Percentiles rank a stretch among this genome's conserved stretches.
These are phyloP conservation scores for Lycaena phlaeas DNA, from an alignment of 2,888 invertebrate genomes.

Conservation along the genomic window DNA sequence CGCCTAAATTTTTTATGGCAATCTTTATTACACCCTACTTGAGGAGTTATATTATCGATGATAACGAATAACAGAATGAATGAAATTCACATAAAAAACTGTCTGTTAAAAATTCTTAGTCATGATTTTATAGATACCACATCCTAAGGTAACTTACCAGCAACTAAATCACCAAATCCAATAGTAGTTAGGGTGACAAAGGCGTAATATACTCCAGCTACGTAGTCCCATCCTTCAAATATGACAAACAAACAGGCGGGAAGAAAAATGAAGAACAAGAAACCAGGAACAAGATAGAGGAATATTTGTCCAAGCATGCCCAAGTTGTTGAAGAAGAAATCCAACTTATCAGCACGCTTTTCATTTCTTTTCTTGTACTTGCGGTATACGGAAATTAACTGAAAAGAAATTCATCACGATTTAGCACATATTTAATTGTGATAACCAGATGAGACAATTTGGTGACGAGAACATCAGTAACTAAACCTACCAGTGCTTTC, in stretches of 20 bases:
- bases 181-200: conserved; percentile 91
- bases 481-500: neutral
- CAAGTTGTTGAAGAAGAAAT: conserved; percentile 78
- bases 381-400: conserved; percentile 85
- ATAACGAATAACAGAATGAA: no score
- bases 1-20: no score
- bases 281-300: conserved; percentile 90
- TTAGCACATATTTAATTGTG: no score
- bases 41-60: no score
- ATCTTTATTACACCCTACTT: no score
- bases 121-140: no score
- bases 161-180: conserved; percentile 94
- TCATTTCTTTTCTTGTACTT: conserved; percentile 82
- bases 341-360: conserved; percentile 68
- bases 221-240: conserved; percentile 90
- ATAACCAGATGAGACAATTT: no score
- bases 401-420: conserved; percentile 36
- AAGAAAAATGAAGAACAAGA: conserved; percentile 88
- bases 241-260: conserved; percentile 88
- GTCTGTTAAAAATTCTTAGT: no score
- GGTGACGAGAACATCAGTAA: no score
- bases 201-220: conserved; percentile 88
- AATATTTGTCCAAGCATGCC: conserved; percentile 85
- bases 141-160: conserved; percentile 73
- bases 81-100: no score